These are phyloP conservation scores for Cheilosia vernalis DNA, from an alignment of 2,888 invertebrate species.

Conservation along the genomic window DNA sequence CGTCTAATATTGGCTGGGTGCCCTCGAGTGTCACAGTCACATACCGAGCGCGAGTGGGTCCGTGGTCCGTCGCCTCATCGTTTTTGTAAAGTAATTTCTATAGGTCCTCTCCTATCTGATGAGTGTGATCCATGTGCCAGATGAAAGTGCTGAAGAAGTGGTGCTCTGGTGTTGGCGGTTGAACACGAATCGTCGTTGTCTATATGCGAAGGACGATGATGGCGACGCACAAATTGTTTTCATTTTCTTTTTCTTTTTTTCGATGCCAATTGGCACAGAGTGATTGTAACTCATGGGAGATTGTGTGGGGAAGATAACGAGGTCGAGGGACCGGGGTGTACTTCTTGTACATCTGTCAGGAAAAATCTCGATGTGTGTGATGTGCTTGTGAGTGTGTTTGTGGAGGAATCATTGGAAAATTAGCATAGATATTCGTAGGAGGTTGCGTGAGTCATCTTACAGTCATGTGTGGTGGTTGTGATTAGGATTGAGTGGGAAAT, in stretches of 20 bases:
- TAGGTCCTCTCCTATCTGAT: slow-evolving; percentile 38
- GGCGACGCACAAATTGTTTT: slow-evolving; percentile 68
- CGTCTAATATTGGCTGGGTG: slow-evolving; percentile 74
- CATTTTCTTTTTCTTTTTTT: slow-evolving; percentile 19
- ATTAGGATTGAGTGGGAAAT: not conserved
- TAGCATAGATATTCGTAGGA: slow-evolving; percentile 35
- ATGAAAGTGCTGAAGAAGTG: slow-evolving; percentile 64
- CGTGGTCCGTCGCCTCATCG: slow-evolving; percentile 58
- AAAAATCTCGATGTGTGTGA: not conserved
- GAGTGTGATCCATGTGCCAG: slow-evolving; percentile 67
- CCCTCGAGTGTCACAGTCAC: slow-evolving; percentile 75
- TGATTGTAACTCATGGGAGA: slow-evolving; percentile 59
- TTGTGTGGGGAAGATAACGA: slow-evolving; percentile 56
- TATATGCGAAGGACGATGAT: slow-evolving; percentile 58
- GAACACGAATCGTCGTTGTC: slow-evolving; percentile 62
- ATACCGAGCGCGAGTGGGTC: slow-evolving; percentile 67
- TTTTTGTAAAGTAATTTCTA: slow-evolving; percentile 44
- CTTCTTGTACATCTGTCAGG: slow-evolving; percentile 51
- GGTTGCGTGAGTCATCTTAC: slow-evolving; percentile 44
- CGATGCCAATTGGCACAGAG: slow-evolving; percentile 68
- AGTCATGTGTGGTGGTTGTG: slow-evolving; percentile 2
- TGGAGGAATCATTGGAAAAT: slow-evolving; percentile 11
- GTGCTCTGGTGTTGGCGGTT: slow-evolving; percentile 71
- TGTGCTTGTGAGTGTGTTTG: not conserved
- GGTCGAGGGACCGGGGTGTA: slow-evolving; percentile 36